Evolutionary conservation across 2,797 vertebrate species (phyloP).

Genomic region (Tragelaphus oryx): DNA sequence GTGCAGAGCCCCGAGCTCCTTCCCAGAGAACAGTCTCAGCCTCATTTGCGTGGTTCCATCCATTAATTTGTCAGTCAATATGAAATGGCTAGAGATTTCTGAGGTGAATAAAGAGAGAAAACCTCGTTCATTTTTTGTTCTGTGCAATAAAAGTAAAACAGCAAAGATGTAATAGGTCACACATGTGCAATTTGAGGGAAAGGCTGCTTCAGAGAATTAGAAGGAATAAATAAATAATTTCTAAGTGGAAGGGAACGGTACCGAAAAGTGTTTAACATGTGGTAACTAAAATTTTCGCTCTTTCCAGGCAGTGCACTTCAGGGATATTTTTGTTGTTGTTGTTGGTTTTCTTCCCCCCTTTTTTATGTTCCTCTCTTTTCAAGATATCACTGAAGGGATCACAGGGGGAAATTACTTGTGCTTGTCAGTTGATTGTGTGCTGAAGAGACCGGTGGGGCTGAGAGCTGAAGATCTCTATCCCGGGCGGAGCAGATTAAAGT

Average conservation of each 20-base stretch:
- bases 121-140: neutral
- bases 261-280: neutral
- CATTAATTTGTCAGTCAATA: neutral
- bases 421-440: slow-evolving; percentile 77
- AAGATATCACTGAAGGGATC: slow-evolving; percentile 76
- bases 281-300: neutral
- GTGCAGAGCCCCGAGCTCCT: neutral
- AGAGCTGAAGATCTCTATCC: slow-evolving; percentile 74
- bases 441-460: slow-evolving; percentile 57
- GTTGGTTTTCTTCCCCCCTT: neutral
- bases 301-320: neutral
- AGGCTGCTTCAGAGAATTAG: neutral
- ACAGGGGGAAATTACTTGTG: slow-evolving; percentile 77
- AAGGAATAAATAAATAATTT: neutral
- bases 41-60: neutral
- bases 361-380: slow-evolving; percentile 56
- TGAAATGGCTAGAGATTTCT: neutral
- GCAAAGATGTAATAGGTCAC: neutral
- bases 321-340: neutral
- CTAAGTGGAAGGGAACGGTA: neutral
- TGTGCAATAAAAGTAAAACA: neutral
- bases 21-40: neutral
- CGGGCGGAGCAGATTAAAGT: slow-evolving; percentile 66
- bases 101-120: neutral
- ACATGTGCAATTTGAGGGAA: neutral